Base-by-base conservation (phyloP, 2,113 vertebrate species). In the Prunella himalayana region DNA sequence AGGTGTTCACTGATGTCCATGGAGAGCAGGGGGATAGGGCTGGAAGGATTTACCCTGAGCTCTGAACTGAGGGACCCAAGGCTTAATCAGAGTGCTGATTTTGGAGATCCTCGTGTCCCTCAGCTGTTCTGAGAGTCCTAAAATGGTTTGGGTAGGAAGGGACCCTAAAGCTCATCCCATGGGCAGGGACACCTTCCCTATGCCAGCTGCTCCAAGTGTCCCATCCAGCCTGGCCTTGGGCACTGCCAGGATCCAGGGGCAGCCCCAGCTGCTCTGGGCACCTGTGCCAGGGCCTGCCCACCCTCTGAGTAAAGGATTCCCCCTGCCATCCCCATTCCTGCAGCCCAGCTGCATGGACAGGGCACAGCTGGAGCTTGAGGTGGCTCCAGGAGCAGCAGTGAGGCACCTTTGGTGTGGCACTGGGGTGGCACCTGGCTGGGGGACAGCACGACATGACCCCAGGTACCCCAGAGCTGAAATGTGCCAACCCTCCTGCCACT, bases 381-480 rank as follows among this genome's bases (percentile, higher is more conserved):
- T 30, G 50, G 31, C 79, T 53, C n/a, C 66, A 37, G 76, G 10
- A 53, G 27, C 11, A 47, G 78, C 69, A 27, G 13, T 2, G 33
- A 56, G 37, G 15, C 20, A 23, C 49, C 27, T 45, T 8, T n/a
- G 42, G 51, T 3, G 9, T 3, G 37, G 15, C 35, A 4, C 39
- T 11, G 25, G 13, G 51, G 20, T 23, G 54, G 35, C 19, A 66
- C 51, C 35, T 10, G 30, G 8, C 64, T 22, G n/a, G 41, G 64
- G 28, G 16, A 22, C 33, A n/a, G 42, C 13, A 27, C 6, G 8
- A 42, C 2, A 0, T 1, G 33, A 30, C 9, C 72, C 17, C n/a
- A 17, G 68, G 33, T 6, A 7, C 9, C 64, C 54, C 42, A 41
- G 65, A 28, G 44, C 33, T 5, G 30, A 10, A 20, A 10, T 0